phyloP scores from a whole-genome alignment of 2,797 vertebrate species.

The Clarias laeviceps region DNA sequence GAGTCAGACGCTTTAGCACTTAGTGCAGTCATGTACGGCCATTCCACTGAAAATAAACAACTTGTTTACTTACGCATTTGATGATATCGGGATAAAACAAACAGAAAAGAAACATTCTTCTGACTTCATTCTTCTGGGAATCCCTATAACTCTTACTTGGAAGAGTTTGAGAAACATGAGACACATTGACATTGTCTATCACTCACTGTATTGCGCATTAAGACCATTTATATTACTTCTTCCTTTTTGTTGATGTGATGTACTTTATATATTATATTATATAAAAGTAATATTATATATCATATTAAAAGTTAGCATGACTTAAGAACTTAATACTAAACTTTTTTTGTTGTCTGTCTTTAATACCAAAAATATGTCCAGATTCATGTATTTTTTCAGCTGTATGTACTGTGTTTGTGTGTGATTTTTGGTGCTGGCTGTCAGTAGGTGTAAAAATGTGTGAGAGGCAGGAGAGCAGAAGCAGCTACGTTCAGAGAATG shows the following conservation, averaged over 20 bases:
- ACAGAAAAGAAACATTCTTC: neutral
- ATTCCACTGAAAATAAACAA: conserved; percentile 33
- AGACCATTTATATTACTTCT: too few species aligned
- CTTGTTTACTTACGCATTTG: neutral
- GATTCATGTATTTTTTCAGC: neutral
- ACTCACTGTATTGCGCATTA: neutral
- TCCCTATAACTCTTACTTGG: neutral
- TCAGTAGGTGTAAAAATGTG: conserved; percentile 4
- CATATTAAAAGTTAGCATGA: too few species aligned
- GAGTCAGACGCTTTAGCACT: conserved; percentile 32
- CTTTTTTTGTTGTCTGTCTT: neutral
- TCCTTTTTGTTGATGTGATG: too few species aligned
- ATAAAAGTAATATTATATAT: too few species aligned
- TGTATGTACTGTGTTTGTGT: neutral
- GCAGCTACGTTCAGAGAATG: conserved; percentile 17
- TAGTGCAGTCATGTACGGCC: conserved; percentile 17
- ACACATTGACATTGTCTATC: neutral
- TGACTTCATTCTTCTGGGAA: neutral
- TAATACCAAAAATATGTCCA: neutral
- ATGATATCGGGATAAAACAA: neutral
- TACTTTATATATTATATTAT: too few species aligned
- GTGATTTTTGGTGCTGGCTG: neutral
- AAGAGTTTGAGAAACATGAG: neutral
- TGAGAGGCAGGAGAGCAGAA: conserved; percentile 32
- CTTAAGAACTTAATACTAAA: neutral